Evolutionary conservation across 2,797 vertebrate species (phyloP).

Genomic region (Channallabes apus): DNA sequence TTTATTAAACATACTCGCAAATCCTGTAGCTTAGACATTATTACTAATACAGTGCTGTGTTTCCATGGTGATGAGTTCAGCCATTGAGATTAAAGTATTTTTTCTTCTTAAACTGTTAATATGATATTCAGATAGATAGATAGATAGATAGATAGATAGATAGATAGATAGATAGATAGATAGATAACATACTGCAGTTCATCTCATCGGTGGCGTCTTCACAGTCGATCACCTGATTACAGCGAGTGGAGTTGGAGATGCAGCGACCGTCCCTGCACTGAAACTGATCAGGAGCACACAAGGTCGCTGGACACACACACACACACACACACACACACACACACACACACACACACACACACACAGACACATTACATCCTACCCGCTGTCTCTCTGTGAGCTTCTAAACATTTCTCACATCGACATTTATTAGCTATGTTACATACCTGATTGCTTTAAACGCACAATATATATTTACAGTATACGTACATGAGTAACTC

Average conservation of each 20-base stretch:
- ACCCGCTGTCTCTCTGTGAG: background rate
- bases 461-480: background rate
- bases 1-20: background rate
- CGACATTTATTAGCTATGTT: background rate
- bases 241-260: slow-evolving; percentile 86
- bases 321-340: slow-evolving; percentile 34
- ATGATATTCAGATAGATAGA: background rate
- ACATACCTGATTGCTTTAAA: background rate
- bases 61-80: background rate
- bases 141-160: no score
- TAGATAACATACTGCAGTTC: slow-evolving; percentile 83
- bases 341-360: slow-evolving; percentile 18
- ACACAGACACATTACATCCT: background rate
- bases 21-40: background rate
- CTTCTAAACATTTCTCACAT: background rate
- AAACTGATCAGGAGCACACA: slow-evolving; percentile 80
- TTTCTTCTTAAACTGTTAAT: background rate
- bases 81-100: background rate
- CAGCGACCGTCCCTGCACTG: slow-evolving; percentile 87
- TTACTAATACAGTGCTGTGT: background rate
- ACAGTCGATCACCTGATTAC: slow-evolving; percentile 94
- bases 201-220: slow-evolving; percentile 93
- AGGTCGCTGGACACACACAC: slow-evolving; percentile 67
- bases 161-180: background rate
- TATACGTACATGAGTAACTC: background rate